Base-by-base conservation (phyloP, 2,888 invertebrate species). In the Morpho helenor region DNA sequence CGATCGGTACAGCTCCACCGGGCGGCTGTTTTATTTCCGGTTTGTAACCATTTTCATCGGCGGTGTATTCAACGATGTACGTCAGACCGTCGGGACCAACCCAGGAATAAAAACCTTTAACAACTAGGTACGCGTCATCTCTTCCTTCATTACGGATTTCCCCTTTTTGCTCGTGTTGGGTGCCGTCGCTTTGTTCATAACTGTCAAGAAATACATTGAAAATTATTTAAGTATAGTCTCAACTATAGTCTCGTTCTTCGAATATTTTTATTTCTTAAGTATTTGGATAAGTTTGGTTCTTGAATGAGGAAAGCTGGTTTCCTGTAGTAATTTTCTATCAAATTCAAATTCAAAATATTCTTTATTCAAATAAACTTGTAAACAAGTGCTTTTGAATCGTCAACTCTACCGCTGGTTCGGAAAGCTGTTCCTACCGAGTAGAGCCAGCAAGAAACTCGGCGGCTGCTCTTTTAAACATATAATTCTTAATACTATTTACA, bases 61-160 rank as follows among this genome's bases (percentile, higher is more conserved):
- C 91, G 8, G 80, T 67, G 73, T 92, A 92, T 54, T 71, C 91
- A 57, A 94, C 91, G 7, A 77, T 78, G 74, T 93, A 93, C 8
- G 76, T 81, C 45, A 82, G 68, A 16, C 74, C 76, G 31, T 91
- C 86, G 9, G 88, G 87, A 7, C 78, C 91, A 2, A 87, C 67
- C 75, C 84, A 92, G n/a, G 86, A 77, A 79, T 72, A 91, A 23
- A 73, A 73, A 10, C 92, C 92, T 8, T 65, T 72, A 4, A 92
- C 89, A 0, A 73, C 73, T 48, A 91, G 66, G 10, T 79, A 75
- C 66, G 91, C 89, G 39, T 91, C 74, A 52, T 91, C 90, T 5
- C 75, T 66, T 8, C 87, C 91, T 40, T 75, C 70, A 68, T 92
- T 88, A 63, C 75, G 81, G 46, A 92, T 59, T 52, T 77, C 68